Evolutionary conservation across 2,888 invertebrate species (phyloP).

Genomic region (Cremastobaeus sp.): DNA sequence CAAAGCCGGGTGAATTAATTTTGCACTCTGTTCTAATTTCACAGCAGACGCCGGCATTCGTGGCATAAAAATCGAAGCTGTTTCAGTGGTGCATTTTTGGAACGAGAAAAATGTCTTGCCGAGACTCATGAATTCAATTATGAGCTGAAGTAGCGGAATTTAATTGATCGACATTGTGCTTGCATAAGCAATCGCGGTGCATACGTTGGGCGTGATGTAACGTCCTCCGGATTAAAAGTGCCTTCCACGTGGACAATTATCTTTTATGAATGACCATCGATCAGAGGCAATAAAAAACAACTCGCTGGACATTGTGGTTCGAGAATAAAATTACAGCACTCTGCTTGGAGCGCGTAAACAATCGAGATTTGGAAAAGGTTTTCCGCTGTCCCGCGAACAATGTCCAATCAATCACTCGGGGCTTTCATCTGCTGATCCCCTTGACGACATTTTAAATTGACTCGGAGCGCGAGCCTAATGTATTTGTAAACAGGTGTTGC

Average conservation of each 20-base stretch:
- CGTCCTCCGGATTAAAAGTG: not conserved
- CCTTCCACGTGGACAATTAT: conserved; percentile 18
- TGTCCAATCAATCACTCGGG: conserved; percentile 32
- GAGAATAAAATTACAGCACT: conserved; percentile 5
- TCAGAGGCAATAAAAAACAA: conserved; percentile 12
- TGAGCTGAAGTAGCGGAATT: not conserved
- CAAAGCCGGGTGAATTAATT: too few relatives aligned
- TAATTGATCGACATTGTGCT: conserved; percentile 18
- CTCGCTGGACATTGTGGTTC: not conserved
- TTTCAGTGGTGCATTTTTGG: too few relatives aligned
- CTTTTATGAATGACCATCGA: conserved; percentile 8
- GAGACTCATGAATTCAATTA: not conserved
- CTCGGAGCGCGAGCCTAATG: conserved; percentile 25
- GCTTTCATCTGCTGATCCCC: conserved; percentile 11
- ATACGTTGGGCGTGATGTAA: conserved; percentile 14
- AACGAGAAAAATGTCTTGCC: not conserved
- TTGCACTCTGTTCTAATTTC: too few relatives aligned
- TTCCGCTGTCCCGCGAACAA: conserved; percentile 19
- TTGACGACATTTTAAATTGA: conserved; percentile 18
- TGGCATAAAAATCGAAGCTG: too few relatives aligned
- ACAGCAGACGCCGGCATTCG: too few relatives aligned
- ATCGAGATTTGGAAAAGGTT: not conserved
- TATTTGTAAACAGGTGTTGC: conserved; percentile 44
- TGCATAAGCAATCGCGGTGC: conserved; percentile 18
- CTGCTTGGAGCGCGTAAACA: not conserved